Base-by-base conservation (phyloP, 37 sponge, comb jelly and placozoan genomes). In the Ephydatia muelleri region DNA sequence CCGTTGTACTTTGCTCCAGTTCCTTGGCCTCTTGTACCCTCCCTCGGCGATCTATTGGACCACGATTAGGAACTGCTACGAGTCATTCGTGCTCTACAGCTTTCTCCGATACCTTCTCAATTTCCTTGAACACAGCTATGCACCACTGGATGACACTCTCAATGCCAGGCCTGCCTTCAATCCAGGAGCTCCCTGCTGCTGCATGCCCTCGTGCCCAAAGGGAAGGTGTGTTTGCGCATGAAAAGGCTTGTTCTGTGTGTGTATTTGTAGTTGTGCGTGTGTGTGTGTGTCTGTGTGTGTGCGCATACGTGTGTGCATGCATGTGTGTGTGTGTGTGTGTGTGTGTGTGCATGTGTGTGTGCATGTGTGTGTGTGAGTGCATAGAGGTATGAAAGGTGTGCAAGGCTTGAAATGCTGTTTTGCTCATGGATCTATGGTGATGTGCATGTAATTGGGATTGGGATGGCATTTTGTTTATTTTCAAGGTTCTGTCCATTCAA, bases 41-140 rank as follows among this genome's bases (percentile, higher is more conserved):
- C 30, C 49, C 0, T 49, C 88, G 26, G 87, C 92, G 67, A 82
- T 95, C 64, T 93, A 95, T 65, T 81, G 78, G 67, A 84, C 86
- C 72, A 90, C 87, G 0, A 27, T 95, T 26, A 67, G 91, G 69
- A 91, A 91, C 77, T 92, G 92, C 68, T 97, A 97, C 35, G 98
- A 97, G 76, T 91, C 98, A 0, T 97, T 92, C 64, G 94, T 89
- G 65, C 82, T 97, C 34, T 97, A 97, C 85, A 97, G 90, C 77
- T 97, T 97, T 67, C 90, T 97, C 76, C 76, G 90, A 74, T 97
- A 90, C 71, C 86, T 97, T 37, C 79, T 89, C n/a, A 97, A 92
- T 65, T 97, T 84, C 80, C 90, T 97, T 40, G 78, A 87, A 49
- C 64, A 72, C 14, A 85, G 88, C 75, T 86, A 94, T 57, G 38